Evolutionary conservation across 2,113 vertebrate genomes (phyloP).

Genomic region (Channa maculata): DNA sequence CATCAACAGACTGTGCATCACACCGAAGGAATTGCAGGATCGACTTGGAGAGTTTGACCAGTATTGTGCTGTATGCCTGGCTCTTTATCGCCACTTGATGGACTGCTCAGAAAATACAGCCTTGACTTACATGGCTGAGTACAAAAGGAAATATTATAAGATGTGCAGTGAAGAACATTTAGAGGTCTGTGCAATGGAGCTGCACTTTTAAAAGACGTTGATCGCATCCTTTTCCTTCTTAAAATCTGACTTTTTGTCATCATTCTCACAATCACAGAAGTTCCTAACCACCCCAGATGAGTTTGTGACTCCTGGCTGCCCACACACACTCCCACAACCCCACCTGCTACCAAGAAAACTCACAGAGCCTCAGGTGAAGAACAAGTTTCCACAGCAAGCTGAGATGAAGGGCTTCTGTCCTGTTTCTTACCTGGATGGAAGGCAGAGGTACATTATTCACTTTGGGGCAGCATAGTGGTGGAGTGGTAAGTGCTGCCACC

Average conservation of each 20-base stretch:
- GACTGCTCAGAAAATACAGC: slow-evolving; percentile 85
- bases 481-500: no score
- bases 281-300: slow-evolving; percentile 88
- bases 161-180: slow-evolving; percentile 88
- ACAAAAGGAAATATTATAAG: slow-evolving; percentile 90
- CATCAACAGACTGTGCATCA: slow-evolving; percentile 90
- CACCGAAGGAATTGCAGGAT: slow-evolving; percentile 85
- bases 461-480: no score
- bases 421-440: slow-evolving; percentile 92
- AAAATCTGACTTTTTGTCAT: no score
- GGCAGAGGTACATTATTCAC: slow-evolving; percentile 84
- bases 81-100: slow-evolving; percentile 86
- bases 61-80: slow-evolving; percentile 93
- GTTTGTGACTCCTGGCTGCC: slow-evolving; percentile 88
- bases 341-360: slow-evolving; percentile 87
- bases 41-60: slow-evolving; percentile 90
- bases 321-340: slow-evolving; percentile 83
- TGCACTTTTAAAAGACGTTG: not conserved
- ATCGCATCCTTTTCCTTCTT: no score
- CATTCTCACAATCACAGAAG: slow-evolving; percentile 78
- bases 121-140: slow-evolving; percentile 88
- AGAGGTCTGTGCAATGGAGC: slow-evolving; percentile 76
- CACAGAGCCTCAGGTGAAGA: slow-evolving; percentile 84
- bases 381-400: slow-evolving; percentile 85
- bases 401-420: slow-evolving; percentile 94